A percentile compares a stretch with the other conserved stretches of the same genome.
phyloP scores from a whole-genome alignment of 30 jellyfish, hydroid and myxozoan species.

The Euphysa ruthae region DNA sequence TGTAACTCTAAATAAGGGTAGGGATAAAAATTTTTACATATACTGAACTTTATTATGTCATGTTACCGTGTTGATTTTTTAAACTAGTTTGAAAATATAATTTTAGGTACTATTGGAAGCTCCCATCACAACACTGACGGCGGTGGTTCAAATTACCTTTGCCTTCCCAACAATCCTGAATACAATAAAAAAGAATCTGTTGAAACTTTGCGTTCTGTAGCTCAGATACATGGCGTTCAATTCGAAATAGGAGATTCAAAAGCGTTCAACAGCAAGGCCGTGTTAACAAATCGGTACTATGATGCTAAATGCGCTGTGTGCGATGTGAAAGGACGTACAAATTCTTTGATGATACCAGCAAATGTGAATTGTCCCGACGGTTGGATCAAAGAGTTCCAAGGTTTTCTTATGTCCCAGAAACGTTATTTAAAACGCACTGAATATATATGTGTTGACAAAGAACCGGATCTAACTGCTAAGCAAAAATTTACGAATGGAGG shows the following conservation, averaged over 20 bases:
- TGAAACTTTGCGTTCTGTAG: slow-evolving; percentile 20
- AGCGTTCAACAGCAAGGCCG: slow-evolving; percentile 6
- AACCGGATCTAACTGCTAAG: slow-evolving; percentile 42
- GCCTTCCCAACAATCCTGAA: slow-evolving; percentile 61
- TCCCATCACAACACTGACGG: slow-evolving; percentile 78
- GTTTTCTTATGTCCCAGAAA: slow-evolving; percentile 89
- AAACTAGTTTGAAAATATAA: neutral
- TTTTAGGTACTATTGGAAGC: slow-evolving; percentile 71
- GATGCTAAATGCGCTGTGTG: slow-evolving; percentile 82
- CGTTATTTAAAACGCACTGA: slow-evolving; percentile 68
- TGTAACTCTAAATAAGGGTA: too few relatives aligned
- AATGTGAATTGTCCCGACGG: slow-evolving; percentile 59
- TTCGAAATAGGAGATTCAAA: slow-evolving; percentile 1
- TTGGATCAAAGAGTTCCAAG: slow-evolving; percentile 78
- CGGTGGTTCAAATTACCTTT: slow-evolving; percentile 90
- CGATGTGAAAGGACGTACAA: slow-evolving; percentile 41
- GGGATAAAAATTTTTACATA: too few relatives aligned
- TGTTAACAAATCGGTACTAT: slow-evolving; percentile 6
- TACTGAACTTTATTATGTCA: too few relatives aligned
- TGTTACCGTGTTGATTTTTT: too few relatives aligned
- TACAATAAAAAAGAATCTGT: slow-evolving; percentile 35
- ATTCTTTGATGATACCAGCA: slow-evolving; percentile 88
- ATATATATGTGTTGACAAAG: slow-evolving; percentile 81
- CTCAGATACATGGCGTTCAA: slow-evolving; percentile 62
- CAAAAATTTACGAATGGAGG: slow-evolving; percentile 41